Percentiles rank a stretch among this genome's conserved stretches.
phyloP scores from a whole-genome alignment of 2,113 vertebrate genomes.

The Pungitius pungitius region DNA sequence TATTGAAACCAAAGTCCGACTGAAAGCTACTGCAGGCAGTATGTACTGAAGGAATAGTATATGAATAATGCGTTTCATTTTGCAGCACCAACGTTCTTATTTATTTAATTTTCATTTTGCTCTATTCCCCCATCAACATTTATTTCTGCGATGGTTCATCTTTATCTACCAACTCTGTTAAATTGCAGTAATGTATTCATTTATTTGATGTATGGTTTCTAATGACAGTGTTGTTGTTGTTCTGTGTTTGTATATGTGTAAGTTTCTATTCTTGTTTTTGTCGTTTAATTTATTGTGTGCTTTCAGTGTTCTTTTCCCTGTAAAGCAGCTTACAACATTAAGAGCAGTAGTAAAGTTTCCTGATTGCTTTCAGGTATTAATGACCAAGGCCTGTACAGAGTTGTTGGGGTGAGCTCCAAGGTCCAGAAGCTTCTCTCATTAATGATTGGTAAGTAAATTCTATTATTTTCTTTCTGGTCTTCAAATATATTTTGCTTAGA shows the following conservation, averaged over 20 bases:
- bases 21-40: constrained; percentile 7
- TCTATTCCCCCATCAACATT: background rate
- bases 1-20: constrained; percentile 15
- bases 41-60: background rate
- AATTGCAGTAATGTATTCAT: background rate
- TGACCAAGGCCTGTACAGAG: constrained; percentile 97
- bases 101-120: constrained; percentile 7
- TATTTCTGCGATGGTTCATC: background rate
- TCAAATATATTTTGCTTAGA: constrained; percentile 15
- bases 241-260: background rate
- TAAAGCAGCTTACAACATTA: background rate
- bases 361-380: constrained; percentile 88
- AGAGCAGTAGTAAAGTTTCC: background rate
- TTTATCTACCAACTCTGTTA: background rate
- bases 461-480: constrained; percentile 2
- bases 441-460: constrained; percentile 88
- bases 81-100: background rate
- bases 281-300: background rate
- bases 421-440: constrained; percentile 96
- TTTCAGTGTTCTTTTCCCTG: constrained; percentile 1
- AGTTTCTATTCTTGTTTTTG: background rate
- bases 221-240: background rate
- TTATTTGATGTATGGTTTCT: background rate
- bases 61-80: constrained; percentile 14
- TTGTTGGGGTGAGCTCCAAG: constrained; percentile 97